Conservation (phyloP, 2,113 vertebrate species). For the Pithys albifrons region DNA sequence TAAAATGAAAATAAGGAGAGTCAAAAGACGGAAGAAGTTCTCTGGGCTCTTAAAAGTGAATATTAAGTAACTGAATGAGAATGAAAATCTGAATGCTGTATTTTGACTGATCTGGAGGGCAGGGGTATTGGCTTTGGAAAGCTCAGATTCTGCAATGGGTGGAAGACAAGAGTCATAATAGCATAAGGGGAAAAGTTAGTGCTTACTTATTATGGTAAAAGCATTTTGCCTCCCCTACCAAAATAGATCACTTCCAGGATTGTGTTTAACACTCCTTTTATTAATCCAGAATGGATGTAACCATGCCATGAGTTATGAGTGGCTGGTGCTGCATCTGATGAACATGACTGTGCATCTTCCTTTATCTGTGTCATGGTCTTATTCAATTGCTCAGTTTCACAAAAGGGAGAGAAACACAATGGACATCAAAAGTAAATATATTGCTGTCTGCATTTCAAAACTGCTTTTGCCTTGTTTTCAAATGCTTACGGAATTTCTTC, state of each 20-base stretch:
- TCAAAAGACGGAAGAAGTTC: neutral
- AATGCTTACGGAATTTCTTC: slow-evolving; percentile 17
- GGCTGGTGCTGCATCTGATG: neutral
- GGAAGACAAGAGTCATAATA: neutral
- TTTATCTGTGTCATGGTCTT: neutral
- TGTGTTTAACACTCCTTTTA: neutral
- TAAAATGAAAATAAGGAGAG: neutral
- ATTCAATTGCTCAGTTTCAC: neutral
- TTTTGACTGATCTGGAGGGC: neutral
- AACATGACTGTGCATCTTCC: neutral
- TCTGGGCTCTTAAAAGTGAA: neutral
- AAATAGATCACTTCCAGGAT: neutral
- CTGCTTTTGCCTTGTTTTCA: neutral
- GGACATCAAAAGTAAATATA: neutral
- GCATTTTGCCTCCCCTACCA: neutral
- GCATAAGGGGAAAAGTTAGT: neutral
- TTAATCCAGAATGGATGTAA: neutral
- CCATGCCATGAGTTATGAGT: neutral
- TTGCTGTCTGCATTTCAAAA: neutral
- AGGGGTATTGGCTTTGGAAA: neutral
- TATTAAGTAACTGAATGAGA: neutral
- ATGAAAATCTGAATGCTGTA: neutral
- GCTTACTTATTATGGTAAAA: neutral
- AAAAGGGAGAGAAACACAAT: neutral
- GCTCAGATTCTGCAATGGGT: neutral